Conservation (phyloP, 2,113 vertebrate genomes). For the Hypanus sabinus region DNA sequence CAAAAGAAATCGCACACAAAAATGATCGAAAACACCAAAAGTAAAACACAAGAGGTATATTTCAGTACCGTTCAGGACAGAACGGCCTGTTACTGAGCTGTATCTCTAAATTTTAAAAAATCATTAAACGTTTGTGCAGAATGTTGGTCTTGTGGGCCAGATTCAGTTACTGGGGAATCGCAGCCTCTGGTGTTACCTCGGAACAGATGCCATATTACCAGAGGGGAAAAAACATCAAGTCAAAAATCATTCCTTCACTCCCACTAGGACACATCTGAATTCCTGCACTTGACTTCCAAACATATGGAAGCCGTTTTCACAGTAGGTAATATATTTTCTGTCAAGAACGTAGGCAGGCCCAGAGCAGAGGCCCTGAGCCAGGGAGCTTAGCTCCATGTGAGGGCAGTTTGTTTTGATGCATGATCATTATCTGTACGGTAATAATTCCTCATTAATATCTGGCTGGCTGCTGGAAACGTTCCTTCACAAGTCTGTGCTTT, state of each 20-base stretch:
- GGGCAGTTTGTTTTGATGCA: neutral
- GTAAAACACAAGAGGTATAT: no score
- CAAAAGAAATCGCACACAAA: no score
- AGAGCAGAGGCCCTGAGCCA: neutral
- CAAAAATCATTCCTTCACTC: neutral
- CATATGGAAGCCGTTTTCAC: constrained; percentile 9
- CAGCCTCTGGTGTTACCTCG: neutral
- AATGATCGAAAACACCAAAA: no score
- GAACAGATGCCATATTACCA: neutral
- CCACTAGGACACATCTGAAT: neutral
- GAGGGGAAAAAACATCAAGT: neutral
- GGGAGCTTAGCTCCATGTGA: neutral
- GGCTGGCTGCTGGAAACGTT: neutral
- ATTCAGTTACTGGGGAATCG: neutral
- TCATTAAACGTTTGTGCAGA: neutral
- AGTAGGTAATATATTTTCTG: neutral
- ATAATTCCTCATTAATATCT: neutral
- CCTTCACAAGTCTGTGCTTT: neutral
- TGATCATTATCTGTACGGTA: neutral
- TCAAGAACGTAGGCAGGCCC: neutral
- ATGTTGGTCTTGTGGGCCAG: neutral
- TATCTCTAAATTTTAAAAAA: no score
- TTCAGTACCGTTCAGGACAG: no score
- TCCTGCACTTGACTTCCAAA: neutral
- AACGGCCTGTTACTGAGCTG: no score